phyloP scores from a whole-genome alignment of 2,888 invertebrate species.

The Lasioglossum villosulum region DNA sequence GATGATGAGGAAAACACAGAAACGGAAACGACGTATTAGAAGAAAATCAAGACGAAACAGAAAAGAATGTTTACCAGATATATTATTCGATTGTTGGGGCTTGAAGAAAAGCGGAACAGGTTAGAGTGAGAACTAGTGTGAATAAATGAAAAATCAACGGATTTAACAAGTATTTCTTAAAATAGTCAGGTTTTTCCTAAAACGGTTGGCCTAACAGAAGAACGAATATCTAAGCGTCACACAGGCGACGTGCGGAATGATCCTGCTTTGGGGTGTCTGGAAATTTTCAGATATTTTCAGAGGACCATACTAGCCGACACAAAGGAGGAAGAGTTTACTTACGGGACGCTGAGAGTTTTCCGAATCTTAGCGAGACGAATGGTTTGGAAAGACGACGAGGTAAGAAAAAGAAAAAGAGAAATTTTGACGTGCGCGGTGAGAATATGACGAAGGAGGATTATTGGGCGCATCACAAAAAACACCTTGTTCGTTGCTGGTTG shows the following conservation, averaged over 20 bases:
- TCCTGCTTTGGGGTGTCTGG: constrained; percentile 28
- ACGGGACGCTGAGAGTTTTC: background rate
- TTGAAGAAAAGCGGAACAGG: constrained; percentile 44
- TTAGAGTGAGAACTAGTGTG: constrained; percentile 49
- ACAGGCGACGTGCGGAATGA: constrained; percentile 29
- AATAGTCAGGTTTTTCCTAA: constrained; percentile 46
- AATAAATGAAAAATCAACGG: constrained; percentile 37
- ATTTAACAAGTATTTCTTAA: constrained; percentile 41
- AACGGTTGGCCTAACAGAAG: constrained; percentile 22
- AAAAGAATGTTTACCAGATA: constrained; percentile 13
- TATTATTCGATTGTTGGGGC: constrained; percentile 20
- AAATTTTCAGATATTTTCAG: constrained; percentile 33
- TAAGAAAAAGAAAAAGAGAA: constrained; percentile 37
- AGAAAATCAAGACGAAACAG: constrained; percentile 4
- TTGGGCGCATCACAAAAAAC: constrained; percentile 66
- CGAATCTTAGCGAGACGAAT: constrained; percentile 5
- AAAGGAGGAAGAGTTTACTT: constrained; percentile 16
- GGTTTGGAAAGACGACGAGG: background rate
- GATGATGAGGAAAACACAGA: background rate
- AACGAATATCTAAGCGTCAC: constrained; percentile 42
- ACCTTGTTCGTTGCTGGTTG: constrained; percentile 56
- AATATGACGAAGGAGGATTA: constrained; percentile 57
- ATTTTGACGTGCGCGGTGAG: constrained; percentile 58
- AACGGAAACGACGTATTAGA: background rate
- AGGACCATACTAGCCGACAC: constrained; percentile 24